Conservation (phyloP, 1,140 invertebrate genomes). For the Atta colombica region DNA sequence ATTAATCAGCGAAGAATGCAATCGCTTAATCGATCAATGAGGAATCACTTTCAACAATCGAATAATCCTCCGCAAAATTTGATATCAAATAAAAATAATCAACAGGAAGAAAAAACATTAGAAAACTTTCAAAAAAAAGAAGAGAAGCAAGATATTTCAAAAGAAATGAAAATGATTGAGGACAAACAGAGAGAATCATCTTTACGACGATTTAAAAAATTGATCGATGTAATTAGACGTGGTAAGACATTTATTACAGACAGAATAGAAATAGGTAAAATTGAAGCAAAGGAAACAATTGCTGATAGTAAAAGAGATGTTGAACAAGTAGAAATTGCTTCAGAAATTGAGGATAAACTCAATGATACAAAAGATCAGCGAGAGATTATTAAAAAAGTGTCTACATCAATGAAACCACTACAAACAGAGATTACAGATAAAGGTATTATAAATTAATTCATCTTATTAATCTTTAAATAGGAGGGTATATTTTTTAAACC, state of each 20-base stretch:
- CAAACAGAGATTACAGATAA: neutral
- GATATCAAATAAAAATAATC: neutral
- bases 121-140: neutral
- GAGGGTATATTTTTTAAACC: too few relatives aligned
- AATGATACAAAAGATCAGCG: neutral
- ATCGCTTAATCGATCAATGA: neutral
- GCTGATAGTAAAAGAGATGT: neutral
- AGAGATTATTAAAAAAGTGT: neutral
- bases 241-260: neutral
- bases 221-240: slow-evolving; percentile 3
- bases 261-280: slow-evolving; percentile 9
- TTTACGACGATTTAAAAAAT: slow-evolving; percentile 51
- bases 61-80: neutral
- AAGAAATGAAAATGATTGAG: neutral
- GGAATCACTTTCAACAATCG: neutral
- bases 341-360: neutral
- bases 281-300: neutral
- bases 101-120: neutral
- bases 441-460: slow-evolving; percentile 32
- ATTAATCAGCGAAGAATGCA: neutral
- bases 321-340: neutral
- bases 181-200: slow-evolving; percentile 43
- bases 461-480: neutral
- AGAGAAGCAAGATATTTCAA: neutral
- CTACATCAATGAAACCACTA: neutral